Conservation (phyloP, 2,113 vertebrate genomes). For the Bathybates hornii region DNA sequence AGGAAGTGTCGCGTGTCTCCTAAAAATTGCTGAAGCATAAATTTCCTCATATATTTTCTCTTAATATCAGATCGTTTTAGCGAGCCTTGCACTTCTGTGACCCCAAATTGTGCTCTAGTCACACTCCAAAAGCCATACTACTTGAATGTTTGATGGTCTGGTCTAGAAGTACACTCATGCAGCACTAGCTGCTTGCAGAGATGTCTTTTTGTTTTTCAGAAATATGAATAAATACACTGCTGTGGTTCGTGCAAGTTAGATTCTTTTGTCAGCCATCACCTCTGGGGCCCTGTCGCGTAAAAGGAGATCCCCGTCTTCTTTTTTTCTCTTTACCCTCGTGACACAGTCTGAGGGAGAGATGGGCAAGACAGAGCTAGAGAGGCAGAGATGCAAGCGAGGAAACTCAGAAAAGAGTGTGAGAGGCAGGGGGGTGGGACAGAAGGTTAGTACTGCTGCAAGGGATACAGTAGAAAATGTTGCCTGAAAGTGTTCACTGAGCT, state of each 20-base stretch:
- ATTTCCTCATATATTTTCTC: neutral
- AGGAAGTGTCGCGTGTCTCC: fast-evolving
- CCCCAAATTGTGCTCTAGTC: neutral
- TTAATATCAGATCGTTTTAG: neutral
- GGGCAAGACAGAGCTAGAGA: neutral
- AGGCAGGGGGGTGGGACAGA: neutral
- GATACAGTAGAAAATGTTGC: slow-evolving; percentile 13
- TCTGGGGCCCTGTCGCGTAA: neutral
- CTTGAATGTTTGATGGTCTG: neutral
- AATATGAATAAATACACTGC: neutral
- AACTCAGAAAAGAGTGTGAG: neutral
- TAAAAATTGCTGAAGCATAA: neutral
- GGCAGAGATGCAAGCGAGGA: neutral
- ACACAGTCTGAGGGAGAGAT: neutral
- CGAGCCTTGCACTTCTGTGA: neutral
- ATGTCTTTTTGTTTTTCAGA: neutral
- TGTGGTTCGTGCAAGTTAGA: neutral
- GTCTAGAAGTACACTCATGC: neutral
- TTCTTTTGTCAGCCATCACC: neutral
- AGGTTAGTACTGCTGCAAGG: slow-evolving; percentile 6
- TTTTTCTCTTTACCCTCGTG: neutral
- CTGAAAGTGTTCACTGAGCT: slow-evolving; percentile 31
- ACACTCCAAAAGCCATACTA: neutral
- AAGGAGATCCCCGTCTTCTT: neutral
- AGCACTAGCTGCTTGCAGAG: neutral